These are phyloP conservation scores for Pogonophryne albipinna DNA, from an alignment of 2,797 vertebrate genomes.

Conservation along the genomic window DNA sequence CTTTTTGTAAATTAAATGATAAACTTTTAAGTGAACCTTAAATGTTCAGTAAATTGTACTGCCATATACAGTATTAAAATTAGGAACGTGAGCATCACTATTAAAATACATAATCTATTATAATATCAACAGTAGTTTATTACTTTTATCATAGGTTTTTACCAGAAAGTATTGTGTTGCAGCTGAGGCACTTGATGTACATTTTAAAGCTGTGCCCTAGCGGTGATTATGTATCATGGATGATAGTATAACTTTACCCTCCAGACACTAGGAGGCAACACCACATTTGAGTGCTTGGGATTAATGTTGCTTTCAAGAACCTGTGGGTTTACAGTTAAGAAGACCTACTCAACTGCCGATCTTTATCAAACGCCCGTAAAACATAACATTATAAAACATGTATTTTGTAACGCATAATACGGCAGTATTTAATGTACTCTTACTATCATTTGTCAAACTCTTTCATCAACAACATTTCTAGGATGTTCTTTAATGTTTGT, in stretches of 20 bases:
- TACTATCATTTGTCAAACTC: accelerated
- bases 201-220: accelerated
- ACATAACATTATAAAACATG: neutral
- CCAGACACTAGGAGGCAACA: constrained; percentile 40
- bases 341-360: accelerated
- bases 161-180: neutral
- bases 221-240: neutral
- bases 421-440: accelerated
- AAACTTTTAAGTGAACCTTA: neutral
- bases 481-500: accelerated
- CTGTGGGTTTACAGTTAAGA: neutral
- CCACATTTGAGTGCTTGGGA: neutral
- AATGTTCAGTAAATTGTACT: neutral
- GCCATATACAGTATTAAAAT: neutral
- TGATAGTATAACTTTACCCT: constrained; percentile 8
- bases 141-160: neutral
- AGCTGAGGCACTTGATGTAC: neutral
- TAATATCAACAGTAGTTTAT: neutral
- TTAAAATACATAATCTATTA: neutral
- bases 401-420: accelerated
- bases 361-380: neutral
- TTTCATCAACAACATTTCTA: accelerated
- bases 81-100: neutral
- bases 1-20: neutral
- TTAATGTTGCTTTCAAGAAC: constrained; percentile 14